These are phyloP conservation scores for Drosophila bipectinata DNA, from an alignment of 1,140 invertebrate genomes.

Conservation along the genomic window DNA sequence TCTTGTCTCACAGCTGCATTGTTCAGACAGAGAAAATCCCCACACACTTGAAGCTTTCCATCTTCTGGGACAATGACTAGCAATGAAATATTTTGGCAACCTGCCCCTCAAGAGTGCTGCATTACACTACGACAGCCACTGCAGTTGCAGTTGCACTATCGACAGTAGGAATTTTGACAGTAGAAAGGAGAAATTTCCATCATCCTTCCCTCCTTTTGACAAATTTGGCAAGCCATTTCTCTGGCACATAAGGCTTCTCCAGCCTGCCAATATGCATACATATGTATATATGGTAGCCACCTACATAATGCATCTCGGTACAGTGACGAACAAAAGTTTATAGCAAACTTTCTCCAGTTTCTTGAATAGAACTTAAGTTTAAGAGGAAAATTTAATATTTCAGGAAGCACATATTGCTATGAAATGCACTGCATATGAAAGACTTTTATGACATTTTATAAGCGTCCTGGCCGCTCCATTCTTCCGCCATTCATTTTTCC, in stretches of 20 bases:
- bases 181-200: not conserved
- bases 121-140: slow-evolving; percentile 41
- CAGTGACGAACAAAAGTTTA: slow-evolving; percentile 9
- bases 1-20: slow-evolving; percentile 29
- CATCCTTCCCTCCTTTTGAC: slow-evolving; percentile 9
- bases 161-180: slow-evolving; percentile 8
- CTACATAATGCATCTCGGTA: slow-evolving; percentile 29
- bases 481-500: slow-evolving; percentile 1
- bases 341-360: not conserved
- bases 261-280: slow-evolving; percentile 26
- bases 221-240: slow-evolving; percentile 39
- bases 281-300: slow-evolving; percentile 1
- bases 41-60: slow-evolving; percentile 4
- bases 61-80: slow-evolving; percentile 8
- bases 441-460: slow-evolving; percentile 38
- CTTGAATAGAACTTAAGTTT: not conserved
- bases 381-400: not conserved
- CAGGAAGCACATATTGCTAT: not conserved
- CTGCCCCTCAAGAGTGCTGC: slow-evolving; percentile 44
- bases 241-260: slow-evolving; percentile 23
- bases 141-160: slow-evolving; percentile 17
- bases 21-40: slow-evolving; percentile 2
- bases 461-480: not conserved
- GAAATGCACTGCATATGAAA: slow-evolving; percentile 9
- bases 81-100: slow-evolving; percentile 32